Percentiles rank a stretch among this genome's conserved stretches.
Conservation (phyloP, 2,888 invertebrate species). For the Pseudococcus jackbeardsleyi region DNA sequence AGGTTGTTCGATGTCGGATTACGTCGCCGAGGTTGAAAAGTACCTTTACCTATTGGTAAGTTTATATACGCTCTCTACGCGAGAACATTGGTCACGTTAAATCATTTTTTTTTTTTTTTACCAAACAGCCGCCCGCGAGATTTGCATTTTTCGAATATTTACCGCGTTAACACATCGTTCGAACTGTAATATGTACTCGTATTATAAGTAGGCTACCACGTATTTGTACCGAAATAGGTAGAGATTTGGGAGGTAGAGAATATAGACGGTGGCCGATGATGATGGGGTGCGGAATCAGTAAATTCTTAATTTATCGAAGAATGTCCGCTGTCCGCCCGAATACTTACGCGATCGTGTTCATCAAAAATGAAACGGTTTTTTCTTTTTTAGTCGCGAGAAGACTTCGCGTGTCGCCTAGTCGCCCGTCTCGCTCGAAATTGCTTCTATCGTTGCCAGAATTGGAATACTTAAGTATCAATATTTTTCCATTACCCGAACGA, state of each 20-base stretch:
- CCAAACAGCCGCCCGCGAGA: conserved; percentile 41
- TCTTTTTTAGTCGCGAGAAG: not conserved
- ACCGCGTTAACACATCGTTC: conserved; percentile 21
- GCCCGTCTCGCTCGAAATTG: not conserved
- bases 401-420: not conserved
- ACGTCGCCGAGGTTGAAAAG: conserved; percentile 23
- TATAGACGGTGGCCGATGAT: not conserved
- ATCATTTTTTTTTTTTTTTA: conserved; percentile 42
- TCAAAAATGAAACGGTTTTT: not conserved
- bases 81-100: conserved; percentile 12
- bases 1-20: conserved; percentile 50
- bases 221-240: not conserved
- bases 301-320: not conserved
- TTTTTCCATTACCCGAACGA: no score
- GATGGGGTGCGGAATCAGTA: not conserved
- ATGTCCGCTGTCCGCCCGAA: not conserved
- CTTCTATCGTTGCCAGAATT: not conserved
- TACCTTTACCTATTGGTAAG: not conserved
- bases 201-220: not conserved
- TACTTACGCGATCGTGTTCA: not conserved
- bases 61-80: not conserved
- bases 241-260: no score
- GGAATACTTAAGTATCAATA: not conserved
- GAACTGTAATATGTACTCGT: not conserved
- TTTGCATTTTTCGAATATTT: conserved; percentile 44